Conservation (phyloP, 2,797 vertebrate genomes). For the Eulemur albifrons region DNA sequence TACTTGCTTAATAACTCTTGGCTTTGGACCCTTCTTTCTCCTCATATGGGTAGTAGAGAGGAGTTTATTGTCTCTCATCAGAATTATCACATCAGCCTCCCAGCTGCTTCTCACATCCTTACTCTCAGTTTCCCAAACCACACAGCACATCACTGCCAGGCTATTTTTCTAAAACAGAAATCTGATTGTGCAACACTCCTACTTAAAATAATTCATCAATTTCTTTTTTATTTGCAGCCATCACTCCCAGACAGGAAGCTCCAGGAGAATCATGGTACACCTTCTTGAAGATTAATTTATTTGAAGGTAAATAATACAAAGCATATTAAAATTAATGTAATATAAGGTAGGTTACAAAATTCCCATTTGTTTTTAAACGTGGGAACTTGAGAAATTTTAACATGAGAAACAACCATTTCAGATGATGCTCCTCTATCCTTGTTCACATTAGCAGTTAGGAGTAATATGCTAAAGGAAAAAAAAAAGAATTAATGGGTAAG, state of each 20-base stretch:
- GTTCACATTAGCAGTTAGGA: neutral
- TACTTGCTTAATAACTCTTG: neutral
- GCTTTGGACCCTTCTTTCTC: neutral
- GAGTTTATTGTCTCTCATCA: neutral
- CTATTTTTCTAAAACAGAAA: neutral
- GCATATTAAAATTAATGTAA: neutral
- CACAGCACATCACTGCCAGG: neutral
- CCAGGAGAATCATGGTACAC: too few relatives aligned
- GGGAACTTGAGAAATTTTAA: neutral
- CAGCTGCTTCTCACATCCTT: neutral
- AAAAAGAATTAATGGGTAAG: neutral
- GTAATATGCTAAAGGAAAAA: neutral
- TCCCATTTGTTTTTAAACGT: neutral
- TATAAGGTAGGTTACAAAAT: neutral
- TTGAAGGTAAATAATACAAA: neutral
- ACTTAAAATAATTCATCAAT: neutral
- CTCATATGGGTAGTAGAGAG: neutral
- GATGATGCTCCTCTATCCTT: neutral
- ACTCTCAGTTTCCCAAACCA: neutral
- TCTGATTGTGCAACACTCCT: neutral
- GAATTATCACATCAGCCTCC: neutral
- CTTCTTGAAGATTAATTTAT: neutral
- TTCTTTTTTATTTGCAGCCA: neutral
- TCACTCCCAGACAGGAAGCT: neutral
- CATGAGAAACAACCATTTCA: neutral